Evolutionary conservation across 2,888 invertebrate species (phyloP).

Genomic region (Parnassius glacialis): DNA sequence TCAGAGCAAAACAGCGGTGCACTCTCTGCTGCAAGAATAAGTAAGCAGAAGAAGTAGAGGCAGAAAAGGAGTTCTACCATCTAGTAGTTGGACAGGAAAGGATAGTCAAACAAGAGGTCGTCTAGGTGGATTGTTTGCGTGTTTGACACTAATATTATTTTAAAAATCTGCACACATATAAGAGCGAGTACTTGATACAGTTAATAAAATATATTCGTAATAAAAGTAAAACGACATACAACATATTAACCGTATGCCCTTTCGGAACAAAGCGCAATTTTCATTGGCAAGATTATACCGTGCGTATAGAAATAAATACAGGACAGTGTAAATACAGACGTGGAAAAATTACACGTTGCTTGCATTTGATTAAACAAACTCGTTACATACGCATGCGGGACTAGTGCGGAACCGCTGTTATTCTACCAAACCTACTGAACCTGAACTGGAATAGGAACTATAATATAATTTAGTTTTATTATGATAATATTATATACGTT

Average conservation of each 20-base stretch:
- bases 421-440: no score
- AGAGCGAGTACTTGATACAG: neutral
- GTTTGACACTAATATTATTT: no score
- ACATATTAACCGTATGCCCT: neutral
- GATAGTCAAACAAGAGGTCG: no score
- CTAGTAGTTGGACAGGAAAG: no score
- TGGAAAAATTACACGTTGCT: constrained; percentile 23
- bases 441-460: no score
- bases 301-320: constrained; percentile 14
- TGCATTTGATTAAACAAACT: constrained; percentile 20
- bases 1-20: no score
- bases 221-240: neutral
- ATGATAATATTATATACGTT: no score
- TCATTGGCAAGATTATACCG: constrained; percentile 15
- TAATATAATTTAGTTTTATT: no score
- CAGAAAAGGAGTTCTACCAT: no score
- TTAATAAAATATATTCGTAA: constrained; percentile 1
- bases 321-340: constrained; percentile 26
- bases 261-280: constrained; percentile 10
- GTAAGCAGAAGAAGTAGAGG: no score
- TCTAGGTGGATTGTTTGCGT: no score
- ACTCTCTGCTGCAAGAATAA: no score
- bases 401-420: neutral
- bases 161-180: neutral
- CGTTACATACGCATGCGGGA: constrained; percentile 6